Conservation (phyloP, 2,888 invertebrate genomes). For the Hirtodrosophila duncani region DNA sequence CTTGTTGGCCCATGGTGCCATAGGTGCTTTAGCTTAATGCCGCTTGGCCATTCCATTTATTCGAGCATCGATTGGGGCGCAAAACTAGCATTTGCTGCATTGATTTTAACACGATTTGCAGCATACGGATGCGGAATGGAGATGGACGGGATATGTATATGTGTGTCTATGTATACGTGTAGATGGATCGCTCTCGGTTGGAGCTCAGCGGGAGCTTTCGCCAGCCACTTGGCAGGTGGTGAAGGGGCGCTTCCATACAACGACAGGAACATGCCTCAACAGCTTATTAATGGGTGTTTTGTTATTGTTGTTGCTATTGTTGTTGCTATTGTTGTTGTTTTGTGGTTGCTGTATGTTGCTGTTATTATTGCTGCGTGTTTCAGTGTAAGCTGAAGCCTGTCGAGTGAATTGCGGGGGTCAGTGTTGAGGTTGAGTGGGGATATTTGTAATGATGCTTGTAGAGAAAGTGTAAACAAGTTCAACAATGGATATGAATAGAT, state of each 20-base stretch:
- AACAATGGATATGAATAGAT: conserved; percentile 38
- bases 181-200: too few species aligned
- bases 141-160: too few species aligned
- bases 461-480: conserved; percentile 67
- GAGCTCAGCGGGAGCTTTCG: background rate
- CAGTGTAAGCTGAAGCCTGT: background rate
- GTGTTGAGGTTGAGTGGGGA: conserved; percentile 3
- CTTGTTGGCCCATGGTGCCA: too few species aligned
- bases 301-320: background rate
- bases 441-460: conserved; percentile 48
- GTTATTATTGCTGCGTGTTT: background rate
- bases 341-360: background rate
- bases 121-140: too few species aligned
- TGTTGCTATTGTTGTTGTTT: background rate
- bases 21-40: too few species aligned
- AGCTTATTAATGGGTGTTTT: conserved; percentile 54
- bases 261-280: conserved; percentile 46
- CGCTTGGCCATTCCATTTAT: too few species aligned
- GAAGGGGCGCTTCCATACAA: conserved; percentile 30
- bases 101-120: too few species aligned
- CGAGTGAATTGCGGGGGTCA: background rate
- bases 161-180: too few species aligned
- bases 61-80: too few species aligned
- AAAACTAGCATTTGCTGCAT: too few species aligned
- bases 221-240: conserved; percentile 43